A percentile compares a stretch with the other conserved stretches of the same genome.
These are phyloP conservation scores for Mythimna lalbum DNA, from an alignment of 2,888 invertebrate genomes.

Conservation along the genomic window DNA sequence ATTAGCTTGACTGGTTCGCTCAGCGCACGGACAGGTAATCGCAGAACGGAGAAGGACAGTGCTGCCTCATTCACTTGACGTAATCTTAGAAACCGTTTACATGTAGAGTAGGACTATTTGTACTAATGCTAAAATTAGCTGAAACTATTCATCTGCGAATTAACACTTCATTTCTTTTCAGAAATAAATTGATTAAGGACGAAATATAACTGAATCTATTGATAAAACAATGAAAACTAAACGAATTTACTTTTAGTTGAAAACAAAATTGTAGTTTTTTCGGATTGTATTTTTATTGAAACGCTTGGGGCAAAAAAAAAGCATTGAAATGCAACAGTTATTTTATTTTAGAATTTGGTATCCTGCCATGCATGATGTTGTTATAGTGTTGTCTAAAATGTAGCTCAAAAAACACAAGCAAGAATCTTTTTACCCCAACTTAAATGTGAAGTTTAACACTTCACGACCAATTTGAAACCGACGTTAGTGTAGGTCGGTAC, in stretches of 20 bases:
- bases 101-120: not conserved
- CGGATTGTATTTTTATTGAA: slow-evolving; percentile 11
- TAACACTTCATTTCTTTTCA: not conserved
- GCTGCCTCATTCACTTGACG: not conserved
- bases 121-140: not conserved
- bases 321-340: slow-evolving; percentile 5
- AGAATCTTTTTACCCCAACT: slow-evolving; percentile 29
- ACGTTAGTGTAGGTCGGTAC: slow-evolving; percentile 38
- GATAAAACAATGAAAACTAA: slow-evolving; percentile 11
- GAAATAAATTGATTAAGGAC: not conserved
- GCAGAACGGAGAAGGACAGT: not conserved
- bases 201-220: not conserved
- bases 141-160: not conserved
- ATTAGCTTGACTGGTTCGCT: slow-evolving; percentile 21
- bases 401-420: slow-evolving; percentile 7
- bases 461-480: slow-evolving; percentile 38
- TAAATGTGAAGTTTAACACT: slow-evolving; percentile 41
- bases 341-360: slow-evolving; percentile 3
- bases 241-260: slow-evolving; percentile 23
- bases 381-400: slow-evolving; percentile 9
- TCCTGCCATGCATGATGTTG: not conserved
- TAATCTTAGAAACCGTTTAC: slow-evolving; percentile 31
- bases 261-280: slow-evolving; percentile 11
- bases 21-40: slow-evolving; percentile 9
- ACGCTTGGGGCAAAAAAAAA: slow-evolving; percentile 18